A percentile compares a stretch with the other conserved stretches of the same genome.
These are phyloP conservation scores for Mobula hypostoma DNA, from an alignment of 2,113 vertebrate genomes.

Conservation along the genomic window DNA sequence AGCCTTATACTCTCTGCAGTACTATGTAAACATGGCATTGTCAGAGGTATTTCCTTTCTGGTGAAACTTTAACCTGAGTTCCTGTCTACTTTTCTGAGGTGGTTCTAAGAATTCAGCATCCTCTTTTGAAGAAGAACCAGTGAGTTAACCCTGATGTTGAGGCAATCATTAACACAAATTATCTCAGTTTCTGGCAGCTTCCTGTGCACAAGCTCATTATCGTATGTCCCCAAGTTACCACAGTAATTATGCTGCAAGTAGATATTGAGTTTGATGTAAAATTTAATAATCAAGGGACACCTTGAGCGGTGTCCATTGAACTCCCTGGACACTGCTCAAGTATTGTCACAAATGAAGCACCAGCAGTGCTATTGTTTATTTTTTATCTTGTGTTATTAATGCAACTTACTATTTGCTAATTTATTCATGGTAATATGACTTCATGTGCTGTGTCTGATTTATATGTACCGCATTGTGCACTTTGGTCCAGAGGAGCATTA, in stretches of 20 bases:
- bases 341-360: too few species aligned
- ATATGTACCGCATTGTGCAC: too few species aligned
- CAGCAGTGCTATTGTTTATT: too few species aligned
- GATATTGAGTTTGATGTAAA: not conserved
- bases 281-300: too few species aligned
- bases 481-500: too few species aligned
- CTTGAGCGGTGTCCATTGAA: not conserved
- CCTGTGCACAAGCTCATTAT: not conserved
- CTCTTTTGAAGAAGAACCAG: not conserved
- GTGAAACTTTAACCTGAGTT: not conserved
- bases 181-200: not conserved
- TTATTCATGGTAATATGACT: too few species aligned
- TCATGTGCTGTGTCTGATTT: too few species aligned
- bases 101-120: not conserved
- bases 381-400: too few species aligned
- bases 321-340: too few species aligned
- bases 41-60: not conserved
- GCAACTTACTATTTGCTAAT: too few species aligned
- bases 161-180: not conserved
- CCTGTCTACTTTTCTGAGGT: not conserved
- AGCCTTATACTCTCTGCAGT: not conserved
- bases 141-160: not conserved
- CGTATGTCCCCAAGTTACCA: too few species aligned
- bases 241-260: not conserved
- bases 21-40: not conserved